Conservation (phyloP, 2,888 invertebrate genomes). For the Lasioglossum marginatum region DNA sequence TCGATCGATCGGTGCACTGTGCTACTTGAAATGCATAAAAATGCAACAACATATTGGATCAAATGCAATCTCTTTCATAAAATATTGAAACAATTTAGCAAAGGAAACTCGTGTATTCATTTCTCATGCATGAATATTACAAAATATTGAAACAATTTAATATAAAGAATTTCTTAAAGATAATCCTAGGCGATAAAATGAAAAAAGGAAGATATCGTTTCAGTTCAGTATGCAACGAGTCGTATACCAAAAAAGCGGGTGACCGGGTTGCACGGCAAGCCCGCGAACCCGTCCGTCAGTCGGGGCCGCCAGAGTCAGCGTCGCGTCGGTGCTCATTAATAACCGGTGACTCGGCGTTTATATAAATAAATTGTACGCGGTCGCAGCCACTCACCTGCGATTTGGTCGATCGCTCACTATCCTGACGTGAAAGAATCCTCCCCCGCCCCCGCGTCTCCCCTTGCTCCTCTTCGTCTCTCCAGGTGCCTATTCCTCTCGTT, state of each 20-base stretch:
- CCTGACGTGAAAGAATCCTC: conserved; percentile 79
- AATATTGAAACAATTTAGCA: background rate
- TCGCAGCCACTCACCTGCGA: conserved; percentile 80
- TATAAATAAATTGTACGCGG: conserved; percentile 80
- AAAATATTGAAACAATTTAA: no score
- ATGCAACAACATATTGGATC: background rate
- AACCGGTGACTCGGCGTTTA: conserved; percentile 80
- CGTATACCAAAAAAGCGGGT: conserved; percentile 41
- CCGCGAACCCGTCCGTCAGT: conserved; percentile 60
- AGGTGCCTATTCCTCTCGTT: background rate
- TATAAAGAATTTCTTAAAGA: background rate
- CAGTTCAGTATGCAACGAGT: conserved; percentile 13
- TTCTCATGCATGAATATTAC: background rate
- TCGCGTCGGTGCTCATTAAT: conserved; percentile 77
- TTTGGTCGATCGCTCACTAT: conserved; percentile 81
- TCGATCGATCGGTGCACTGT: background rate
- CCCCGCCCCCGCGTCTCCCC: conserved; percentile 51
- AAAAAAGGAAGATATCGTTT: background rate
- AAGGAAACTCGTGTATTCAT: background rate
- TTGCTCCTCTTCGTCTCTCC: background rate
- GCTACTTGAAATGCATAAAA: background rate
- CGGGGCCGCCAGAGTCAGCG: conserved; percentile 66
- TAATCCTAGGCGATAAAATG: background rate
- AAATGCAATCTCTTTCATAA: background rate
- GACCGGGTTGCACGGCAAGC: conserved; percentile 25